Conservation (phyloP, 2,797 vertebrate genomes). For the Morus bassanus region DNA sequence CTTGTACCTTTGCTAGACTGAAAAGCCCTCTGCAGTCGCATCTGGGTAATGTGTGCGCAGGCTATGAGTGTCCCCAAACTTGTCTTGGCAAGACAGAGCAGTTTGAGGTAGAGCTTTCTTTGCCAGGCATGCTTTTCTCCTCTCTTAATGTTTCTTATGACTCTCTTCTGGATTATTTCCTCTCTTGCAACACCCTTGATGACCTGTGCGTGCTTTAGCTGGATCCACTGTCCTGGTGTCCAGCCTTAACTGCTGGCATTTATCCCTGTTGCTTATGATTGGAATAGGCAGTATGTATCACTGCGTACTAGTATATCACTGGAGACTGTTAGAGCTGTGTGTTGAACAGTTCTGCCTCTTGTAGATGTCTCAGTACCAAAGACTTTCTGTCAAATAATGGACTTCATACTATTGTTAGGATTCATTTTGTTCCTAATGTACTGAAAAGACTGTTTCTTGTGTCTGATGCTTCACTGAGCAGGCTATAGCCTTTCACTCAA, state of each 20-base stretch:
- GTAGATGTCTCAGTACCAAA: background rate
- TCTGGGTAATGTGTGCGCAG: too few relatives aligned
- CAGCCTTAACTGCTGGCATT: background rate
- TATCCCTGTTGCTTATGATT: background rate
- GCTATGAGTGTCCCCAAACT: too few relatives aligned
- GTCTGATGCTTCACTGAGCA: background rate
- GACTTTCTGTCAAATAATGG: background rate
- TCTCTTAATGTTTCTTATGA: too few relatives aligned
- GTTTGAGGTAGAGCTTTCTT: too few relatives aligned
- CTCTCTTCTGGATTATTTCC: too few relatives aligned
- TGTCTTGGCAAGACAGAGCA: too few relatives aligned
- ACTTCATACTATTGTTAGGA: background rate
- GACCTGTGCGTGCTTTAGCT: background rate
- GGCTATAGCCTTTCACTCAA: background rate
- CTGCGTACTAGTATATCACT: rapidly evolving
- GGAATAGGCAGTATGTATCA: background rate
- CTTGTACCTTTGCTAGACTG: background rate
- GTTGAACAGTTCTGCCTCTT: background rate
- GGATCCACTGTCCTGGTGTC: background rate
- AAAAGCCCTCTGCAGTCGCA: too few relatives aligned
- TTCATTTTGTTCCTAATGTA: background rate
- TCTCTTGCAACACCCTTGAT: too few relatives aligned
- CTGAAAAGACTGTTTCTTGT: background rate
- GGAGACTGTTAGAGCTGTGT: background rate
- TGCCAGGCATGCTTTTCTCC: too few relatives aligned